Base-by-base conservation (phyloP, 2,113 vertebrate species). In the Rhynchomys soricoides region DNA sequence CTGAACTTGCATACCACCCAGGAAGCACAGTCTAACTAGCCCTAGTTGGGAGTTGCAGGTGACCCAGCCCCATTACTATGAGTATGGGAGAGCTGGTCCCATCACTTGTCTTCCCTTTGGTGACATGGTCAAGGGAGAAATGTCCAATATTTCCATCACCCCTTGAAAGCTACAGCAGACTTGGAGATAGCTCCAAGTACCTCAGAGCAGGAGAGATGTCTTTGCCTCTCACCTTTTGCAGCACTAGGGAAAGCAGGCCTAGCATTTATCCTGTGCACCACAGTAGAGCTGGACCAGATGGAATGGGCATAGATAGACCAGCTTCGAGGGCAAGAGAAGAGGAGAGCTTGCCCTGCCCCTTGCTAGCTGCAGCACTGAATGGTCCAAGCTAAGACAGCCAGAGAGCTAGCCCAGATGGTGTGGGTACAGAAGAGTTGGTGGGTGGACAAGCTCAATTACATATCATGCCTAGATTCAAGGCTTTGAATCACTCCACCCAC, bases 61-160 rank as follows among this genome's bases (percentile, higher is more conserved):
- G 19, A 22, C 19, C 19, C n/a, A 40, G 21, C 19, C n/a, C 9
- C 7, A 22, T 9, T 3, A 40, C 8, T 9, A 24, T 24, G 9
- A 73, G n/a, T 9, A 22, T 40, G 34, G n/a, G 8, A 73, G n/a
- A 73, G n/a, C 1, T 73, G n/a, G 19, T 40, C 21, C 21, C 21
- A 40, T 3, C n/a, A 73, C n/a, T 9, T 40, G 3, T 73, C 19
- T 73, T 1, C 71, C 1, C 2, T 22, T 21, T 40, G 21, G 71
- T 73, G n/a, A n/a, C 71, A 73, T 73, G 7, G n/a, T 1, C 1
- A 40, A 73, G 70, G n/a, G n/a, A 21, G 17, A 73, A 40, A 73
- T 22, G n/a, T 22, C 3, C 9, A 1, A 3, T 1, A 40, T n/a
- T 7, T 1, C 19, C n/a, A 40, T 40, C 19, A 40, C 16, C n/a